A percentile compares a stretch with the other conserved stretches of the same genome.
phyloP scores from a whole-genome alignment of 1,140 invertebrate species.

The Diuraphis noxia region DNA sequence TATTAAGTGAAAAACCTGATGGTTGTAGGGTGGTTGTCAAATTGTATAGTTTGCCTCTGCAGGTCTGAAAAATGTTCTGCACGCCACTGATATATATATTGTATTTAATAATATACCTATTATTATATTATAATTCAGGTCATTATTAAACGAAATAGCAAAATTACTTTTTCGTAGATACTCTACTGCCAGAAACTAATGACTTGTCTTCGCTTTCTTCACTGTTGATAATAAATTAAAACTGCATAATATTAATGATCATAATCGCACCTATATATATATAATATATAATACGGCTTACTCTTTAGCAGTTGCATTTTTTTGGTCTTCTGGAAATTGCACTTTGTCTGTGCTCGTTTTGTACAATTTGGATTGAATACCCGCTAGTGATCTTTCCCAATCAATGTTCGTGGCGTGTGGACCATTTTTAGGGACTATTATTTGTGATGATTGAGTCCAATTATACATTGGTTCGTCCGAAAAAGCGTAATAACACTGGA shows the following conservation, averaged over 20 bases:
- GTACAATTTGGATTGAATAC: not conserved
- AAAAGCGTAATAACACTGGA: not conserved
- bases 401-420: not conserved
- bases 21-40: too few relatives aligned
- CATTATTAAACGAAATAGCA: not conserved
- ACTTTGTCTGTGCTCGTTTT: not conserved
- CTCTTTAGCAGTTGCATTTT: not conserved
- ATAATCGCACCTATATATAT: not conserved
- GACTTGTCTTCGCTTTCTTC: not conserved
- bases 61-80: too few relatives aligned
- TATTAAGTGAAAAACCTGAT: too few relatives aligned
- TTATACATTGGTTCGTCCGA: conserved; percentile 4
- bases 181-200: not conserved
- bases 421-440: not conserved
- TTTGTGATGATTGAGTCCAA: not conserved
- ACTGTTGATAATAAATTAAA: not conserved
- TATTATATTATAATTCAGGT: not conserved
- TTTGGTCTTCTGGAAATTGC: not conserved
- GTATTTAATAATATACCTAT: too few relatives aligned
- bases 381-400: not conserved
- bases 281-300: not conserved
- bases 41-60: too few relatives aligned
- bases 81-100: too few relatives aligned
- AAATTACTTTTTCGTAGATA: not conserved
- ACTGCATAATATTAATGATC: not conserved